A percentile compares a stretch with the other conserved stretches of the same genome.
Evolutionary conservation across 2,888 invertebrate genomes (phyloP).

Genomic region (Apotomis turbidana): DNA sequence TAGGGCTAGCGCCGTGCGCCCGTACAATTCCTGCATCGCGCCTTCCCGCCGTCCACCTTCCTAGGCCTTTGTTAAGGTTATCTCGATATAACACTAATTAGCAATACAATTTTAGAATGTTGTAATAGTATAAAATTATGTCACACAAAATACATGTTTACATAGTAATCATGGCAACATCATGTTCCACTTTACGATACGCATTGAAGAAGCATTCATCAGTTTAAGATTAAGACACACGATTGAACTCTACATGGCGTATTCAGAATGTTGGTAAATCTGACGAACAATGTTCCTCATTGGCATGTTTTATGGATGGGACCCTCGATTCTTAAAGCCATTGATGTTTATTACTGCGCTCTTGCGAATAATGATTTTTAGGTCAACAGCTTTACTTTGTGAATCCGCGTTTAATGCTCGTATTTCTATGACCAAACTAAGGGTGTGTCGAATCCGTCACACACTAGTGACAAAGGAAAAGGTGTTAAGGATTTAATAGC

Average conservation of each 20-base stretch:
- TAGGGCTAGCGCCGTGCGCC: too few species aligned
- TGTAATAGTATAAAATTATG: too few species aligned
- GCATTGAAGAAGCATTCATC: too few species aligned
- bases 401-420: constrained; percentile 54
- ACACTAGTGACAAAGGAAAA: background rate
- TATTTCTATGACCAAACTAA: constrained; percentile 57
- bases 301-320: constrained; percentile 74
- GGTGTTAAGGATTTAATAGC: constrained; percentile 1
- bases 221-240: too few species aligned
- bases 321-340: constrained; percentile 76
- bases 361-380: constrained; percentile 80
- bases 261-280: constrained; percentile 44
- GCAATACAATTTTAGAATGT: too few species aligned
- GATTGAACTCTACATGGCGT: background rate
- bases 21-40: too few species aligned
- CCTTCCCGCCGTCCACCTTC: too few species aligned
- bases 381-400: constrained; percentile 76
- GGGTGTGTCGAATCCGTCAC: constrained; percentile 54
- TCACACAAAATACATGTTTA: too few species aligned
- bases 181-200: too few species aligned
- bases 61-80: too few species aligned
- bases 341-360: constrained; percentile 71
- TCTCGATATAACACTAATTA: too few species aligned
- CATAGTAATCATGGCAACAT: too few species aligned
- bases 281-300: constrained; percentile 55